Evolutionary conservation across 2,113 vertebrate species (phyloP).

Genomic region (Excalfactoria chinensis): DNA sequence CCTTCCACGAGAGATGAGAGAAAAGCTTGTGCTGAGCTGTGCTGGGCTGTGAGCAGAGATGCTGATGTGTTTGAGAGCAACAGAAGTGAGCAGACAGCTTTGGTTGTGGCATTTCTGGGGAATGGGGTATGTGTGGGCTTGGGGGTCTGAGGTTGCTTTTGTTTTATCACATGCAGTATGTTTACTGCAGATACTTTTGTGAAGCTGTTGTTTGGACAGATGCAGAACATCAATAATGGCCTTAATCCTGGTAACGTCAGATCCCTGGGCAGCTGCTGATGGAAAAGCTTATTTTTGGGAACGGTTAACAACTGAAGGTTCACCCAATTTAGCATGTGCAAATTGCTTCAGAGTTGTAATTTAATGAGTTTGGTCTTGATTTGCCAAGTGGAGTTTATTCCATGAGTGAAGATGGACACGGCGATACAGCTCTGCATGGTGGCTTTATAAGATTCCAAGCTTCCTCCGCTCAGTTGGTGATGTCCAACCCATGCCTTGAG

Average conservation of each 20-base stretch:
- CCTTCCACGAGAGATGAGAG: neutral
- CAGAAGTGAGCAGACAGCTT: neutral
- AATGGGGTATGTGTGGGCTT: neutral
- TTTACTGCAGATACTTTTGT: neutral
- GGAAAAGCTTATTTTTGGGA: neutral
- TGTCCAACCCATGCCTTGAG: neutral
- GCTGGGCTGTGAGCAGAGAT: fast-evolving
- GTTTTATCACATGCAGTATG: neutral
- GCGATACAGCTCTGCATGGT: neutral
- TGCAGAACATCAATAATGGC: neutral
- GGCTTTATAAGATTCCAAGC: neutral
- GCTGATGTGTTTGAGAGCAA: neutral
- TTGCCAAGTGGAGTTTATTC: neutral
- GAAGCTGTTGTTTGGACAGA: neutral
- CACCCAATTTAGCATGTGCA: constrained; percentile 1
- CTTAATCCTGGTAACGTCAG: neutral
- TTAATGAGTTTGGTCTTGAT: neutral
- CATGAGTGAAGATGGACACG: neutral
- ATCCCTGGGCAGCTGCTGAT: neutral
- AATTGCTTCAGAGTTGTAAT: neutral
- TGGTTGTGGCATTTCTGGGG: neutral
- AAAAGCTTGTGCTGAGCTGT: fast-evolving
- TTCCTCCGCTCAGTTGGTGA: neutral
- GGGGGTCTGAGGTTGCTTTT: neutral
- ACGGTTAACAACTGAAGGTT: neutral